These are phyloP conservation scores for Falco naumanni DNA, from an alignment of 2,797 vertebrate species.

Conservation along the genomic window DNA sequence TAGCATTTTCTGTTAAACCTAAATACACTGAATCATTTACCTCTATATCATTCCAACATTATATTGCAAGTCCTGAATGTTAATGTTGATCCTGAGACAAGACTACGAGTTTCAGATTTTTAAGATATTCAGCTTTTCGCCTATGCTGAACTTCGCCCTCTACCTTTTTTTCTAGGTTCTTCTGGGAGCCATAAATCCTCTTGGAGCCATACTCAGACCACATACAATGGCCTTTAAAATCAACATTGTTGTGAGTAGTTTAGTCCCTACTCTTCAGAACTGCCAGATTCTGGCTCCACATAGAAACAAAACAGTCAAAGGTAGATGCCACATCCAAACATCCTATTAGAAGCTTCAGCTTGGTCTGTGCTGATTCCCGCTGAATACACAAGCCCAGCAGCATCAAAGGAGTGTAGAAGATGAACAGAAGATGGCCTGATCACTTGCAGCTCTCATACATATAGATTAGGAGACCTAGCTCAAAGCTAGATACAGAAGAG, in stretches of 20 bases:
- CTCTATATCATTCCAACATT: background rate
- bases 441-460: background rate
- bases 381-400: background rate
- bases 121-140: background rate
- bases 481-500: background rate
- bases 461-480: background rate
- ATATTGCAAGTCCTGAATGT: background rate
- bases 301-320: background rate
- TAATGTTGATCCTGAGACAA: background rate
- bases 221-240: background rate
- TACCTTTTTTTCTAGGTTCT: background rate
- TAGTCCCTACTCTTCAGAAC: background rate
- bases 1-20: background rate
- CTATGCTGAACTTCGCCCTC: background rate
- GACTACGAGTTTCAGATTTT: background rate
- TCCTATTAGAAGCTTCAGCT: background rate
- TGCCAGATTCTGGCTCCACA: background rate
- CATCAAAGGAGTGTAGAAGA: background rate
- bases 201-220: background rate
- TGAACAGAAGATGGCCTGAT: background rate
- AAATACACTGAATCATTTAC: background rate
- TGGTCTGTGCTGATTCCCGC: accelerated
- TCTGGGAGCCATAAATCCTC: background rate
- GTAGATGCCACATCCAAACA: background rate
- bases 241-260: background rate